A percentile compares a stretch with the other conserved stretches of the same genome.
These are phyloP conservation scores for Agrotis segetum DNA, from an alignment of 2,888 invertebrate species.

Conservation along the genomic window DNA sequence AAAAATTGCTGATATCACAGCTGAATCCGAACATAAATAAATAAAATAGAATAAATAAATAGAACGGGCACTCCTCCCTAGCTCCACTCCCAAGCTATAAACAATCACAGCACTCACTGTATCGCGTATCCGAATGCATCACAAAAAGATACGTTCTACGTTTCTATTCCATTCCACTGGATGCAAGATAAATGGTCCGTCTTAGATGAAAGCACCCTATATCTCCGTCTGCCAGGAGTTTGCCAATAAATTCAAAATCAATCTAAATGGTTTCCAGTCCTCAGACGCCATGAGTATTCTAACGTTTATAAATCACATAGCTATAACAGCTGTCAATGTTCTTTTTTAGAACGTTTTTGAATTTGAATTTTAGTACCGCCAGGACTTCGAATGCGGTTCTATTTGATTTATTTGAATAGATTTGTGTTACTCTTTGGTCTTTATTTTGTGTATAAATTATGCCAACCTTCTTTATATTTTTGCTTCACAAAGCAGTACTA, in stretches of 20 bases:
- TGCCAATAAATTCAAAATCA: conserved; percentile 87
- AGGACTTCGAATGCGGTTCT: conserved; percentile 44
- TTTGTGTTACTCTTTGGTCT: conserved; percentile 17
- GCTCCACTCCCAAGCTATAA: conserved; percentile 12
- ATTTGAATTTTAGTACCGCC: conserved; percentile 49
- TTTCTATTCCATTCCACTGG: conserved; percentile 62
- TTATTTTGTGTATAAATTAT: conserved; percentile 25
- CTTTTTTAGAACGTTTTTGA: conserved; percentile 55
- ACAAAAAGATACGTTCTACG: conserved; percentile 49
- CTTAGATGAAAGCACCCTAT: conserved; percentile 79
- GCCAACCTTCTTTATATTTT: neutral
- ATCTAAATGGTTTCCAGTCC: conserved; percentile 74
- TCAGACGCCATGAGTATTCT: conserved; percentile 58
- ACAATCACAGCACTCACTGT: conserved; percentile 37
- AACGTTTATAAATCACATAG: conserved; percentile 65
- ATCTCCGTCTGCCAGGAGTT: conserved; percentile 75
- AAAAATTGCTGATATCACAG: no score
- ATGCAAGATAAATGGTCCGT: conserved; percentile 82
- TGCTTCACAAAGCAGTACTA: neutral
- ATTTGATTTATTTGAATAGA: conserved; percentile 44
- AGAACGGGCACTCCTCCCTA: neutral
- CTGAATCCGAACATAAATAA: no score
- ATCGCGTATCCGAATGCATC: conserved; percentile 55
- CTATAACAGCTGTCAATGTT: conserved; percentile 35
- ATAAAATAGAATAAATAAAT: neutral